Percentiles rank a stretch among this genome's conserved stretches.
Evolutionary conservation across 2,113 vertebrate species (phyloP).

Genomic region (Anarhynchus alexandrinus): DNA sequence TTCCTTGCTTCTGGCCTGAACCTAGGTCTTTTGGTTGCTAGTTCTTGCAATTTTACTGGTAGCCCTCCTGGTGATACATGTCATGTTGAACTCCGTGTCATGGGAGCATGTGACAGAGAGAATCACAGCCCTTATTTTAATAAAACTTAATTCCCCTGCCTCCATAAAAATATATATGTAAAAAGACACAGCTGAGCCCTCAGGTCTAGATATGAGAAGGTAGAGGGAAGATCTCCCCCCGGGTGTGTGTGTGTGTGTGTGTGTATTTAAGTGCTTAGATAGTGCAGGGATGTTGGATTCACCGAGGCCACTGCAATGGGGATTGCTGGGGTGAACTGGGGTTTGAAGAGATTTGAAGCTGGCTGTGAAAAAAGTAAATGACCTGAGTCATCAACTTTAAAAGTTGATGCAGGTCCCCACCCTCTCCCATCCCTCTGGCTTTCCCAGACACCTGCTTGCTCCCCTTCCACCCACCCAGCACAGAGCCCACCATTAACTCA

Average conservation of each 20-base stretch:
- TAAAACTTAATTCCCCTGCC: constrained; percentile 10
- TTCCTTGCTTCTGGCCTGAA: constrained; percentile 1
- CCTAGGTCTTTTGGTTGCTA: not conserved
- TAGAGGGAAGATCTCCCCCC: not conserved
- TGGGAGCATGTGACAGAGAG: constrained; percentile 21
- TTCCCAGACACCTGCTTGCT: not conserved
- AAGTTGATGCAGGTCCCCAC: not conserved
- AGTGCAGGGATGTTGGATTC: not conserved
- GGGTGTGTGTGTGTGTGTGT: not conserved
- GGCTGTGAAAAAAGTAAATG: not conserved
- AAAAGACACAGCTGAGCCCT: not conserved
- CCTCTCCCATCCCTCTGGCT: not conserved
- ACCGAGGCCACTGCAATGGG: not conserved
- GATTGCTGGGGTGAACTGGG: not conserved
- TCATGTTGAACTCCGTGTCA: not conserved
- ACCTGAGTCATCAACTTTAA: not conserved
- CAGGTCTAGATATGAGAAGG: not conserved
- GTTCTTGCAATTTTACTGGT: constrained; percentile 10
- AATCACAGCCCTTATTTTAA: constrained; percentile 22
- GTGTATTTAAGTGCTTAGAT: not conserved
- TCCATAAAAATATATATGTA: not conserved
- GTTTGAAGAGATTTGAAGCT: not conserved
- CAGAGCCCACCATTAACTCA: not conserved
- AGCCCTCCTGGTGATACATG: constrained; percentile 19
- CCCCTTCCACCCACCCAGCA: not conserved